Base-by-base conservation (phyloP, 2,888 invertebrate species). In the Alentia gelatinosa region DNA sequence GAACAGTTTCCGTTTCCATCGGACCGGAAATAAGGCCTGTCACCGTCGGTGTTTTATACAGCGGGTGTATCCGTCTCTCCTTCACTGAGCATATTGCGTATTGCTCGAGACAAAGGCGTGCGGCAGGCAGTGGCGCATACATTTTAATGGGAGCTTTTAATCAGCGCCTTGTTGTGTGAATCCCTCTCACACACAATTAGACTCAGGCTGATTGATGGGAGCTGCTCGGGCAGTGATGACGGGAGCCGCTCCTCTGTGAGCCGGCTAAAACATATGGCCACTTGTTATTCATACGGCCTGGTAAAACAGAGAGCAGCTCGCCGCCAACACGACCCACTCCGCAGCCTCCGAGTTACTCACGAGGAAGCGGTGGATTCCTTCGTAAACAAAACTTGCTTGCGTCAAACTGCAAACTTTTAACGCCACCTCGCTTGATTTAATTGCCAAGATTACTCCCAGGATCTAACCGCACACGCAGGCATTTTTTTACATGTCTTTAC, bases 141-240 rank as follows among this genome's bases (percentile, higher is more conserved):
- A 68, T 68, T 68, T 68, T 68, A 68, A 68, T 68, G 68, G 68
- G 30, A 9, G 68, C 68, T 68, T 68, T 68, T 68, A 68, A 68
- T 68, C 68, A 68, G 68, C 12, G 12, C 23, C 68, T 12, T 26
- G 68, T 68, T 26, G 30, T 68, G 30, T 68, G 68, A 68, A 26
- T 68, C 68, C 68, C 68, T 56, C 68, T 68, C 68, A 26, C 30
- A 68, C 68, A 68, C 68, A 68, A 68, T 68, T 68, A 68, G 68
- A 68, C 68, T 56, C 47, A 42, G 47, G 7, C 47, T 42, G 47
- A 42, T 42, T 7, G 9, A n/a, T 63, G 63, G n/a, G n/a, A 5
- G 23, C 63, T 15, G 63, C 63, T n/a, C 63, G 9, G 63, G 23
- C 5, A 19, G 47, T 19, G 19, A 19, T 7, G 47, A 47, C 19